These are phyloP conservation scores for Brachynemurus nebulosus DNA, from an alignment of 2,888 invertebrate genomes.

Conservation along the genomic window DNA sequence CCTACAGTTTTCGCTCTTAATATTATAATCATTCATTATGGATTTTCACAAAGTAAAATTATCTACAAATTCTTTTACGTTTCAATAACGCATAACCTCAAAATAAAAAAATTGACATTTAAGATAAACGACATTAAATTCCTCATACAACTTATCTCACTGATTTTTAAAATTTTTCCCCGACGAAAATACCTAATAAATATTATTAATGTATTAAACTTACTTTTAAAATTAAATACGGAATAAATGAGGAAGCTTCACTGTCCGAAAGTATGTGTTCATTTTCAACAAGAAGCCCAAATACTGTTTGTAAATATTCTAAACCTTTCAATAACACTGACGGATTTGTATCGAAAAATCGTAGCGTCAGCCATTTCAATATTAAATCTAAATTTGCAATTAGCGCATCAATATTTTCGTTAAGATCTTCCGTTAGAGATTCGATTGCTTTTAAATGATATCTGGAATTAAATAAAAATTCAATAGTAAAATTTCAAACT, in stretches of 20 bases:
- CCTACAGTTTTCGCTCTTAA: too few relatives aligned
- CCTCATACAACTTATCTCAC: too few relatives aligned
- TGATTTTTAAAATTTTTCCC: too few relatives aligned
- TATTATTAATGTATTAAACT: conserved; percentile 14
- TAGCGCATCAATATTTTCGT: conserved; percentile 63
- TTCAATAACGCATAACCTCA: too few relatives aligned
- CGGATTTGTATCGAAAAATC: conserved; percentile 98
- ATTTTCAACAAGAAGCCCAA: conserved; percentile 62
- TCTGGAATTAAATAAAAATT: conserved; percentile 35
- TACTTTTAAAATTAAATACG: conserved; percentile 87
- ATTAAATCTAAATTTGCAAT: conserved; percentile 88
- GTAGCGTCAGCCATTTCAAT: conserved; percentile 88
- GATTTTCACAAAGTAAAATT: too few relatives aligned
- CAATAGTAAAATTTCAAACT: conserved; percentile 1
- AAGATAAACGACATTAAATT: too few relatives aligned
- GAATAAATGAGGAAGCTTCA: conserved; percentile 88
- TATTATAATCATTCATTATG: too few relatives aligned
- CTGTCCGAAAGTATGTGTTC: conserved; percentile 79
- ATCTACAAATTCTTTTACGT: too few relatives aligned
- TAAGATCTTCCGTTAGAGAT: conserved; percentile 68
- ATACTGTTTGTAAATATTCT: conserved; percentile 77
- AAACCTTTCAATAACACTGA: conserved; percentile 91
- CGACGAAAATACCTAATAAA: too few relatives aligned
- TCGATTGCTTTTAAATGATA: conserved; percentile 94
- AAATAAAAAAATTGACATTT: too few relatives aligned